Evolutionary conservation across 2,113 vertebrate species (phyloP).

Genomic region (Nettapus auritus): DNA sequence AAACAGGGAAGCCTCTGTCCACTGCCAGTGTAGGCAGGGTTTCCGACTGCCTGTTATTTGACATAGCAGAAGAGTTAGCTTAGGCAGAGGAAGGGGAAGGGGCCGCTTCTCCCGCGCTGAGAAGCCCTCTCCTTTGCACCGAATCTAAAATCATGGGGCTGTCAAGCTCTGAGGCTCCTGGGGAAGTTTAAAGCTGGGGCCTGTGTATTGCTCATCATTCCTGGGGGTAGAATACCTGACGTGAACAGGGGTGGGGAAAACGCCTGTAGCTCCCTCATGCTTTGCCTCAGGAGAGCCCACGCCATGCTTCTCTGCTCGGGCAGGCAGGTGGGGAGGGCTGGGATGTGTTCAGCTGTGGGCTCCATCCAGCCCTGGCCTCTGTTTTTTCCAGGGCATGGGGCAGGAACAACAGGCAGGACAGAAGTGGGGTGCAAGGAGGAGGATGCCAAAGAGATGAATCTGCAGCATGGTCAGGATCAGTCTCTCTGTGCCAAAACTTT

Average conservation of each 20-base stretch:
- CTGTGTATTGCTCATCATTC: background rate
- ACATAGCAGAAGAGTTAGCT: background rate
- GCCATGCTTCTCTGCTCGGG: background rate
- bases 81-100: constrained; percentile 32
- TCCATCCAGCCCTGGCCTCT: background rate
- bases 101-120: background rate
- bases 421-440: background rate
- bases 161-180: background rate
- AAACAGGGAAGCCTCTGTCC: constrained; percentile 72
- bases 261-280: background rate
- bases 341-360: background rate
- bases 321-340: background rate
- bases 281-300: background rate
- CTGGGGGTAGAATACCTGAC: background rate
- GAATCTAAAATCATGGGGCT: background rate
- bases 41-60: constrained; percentile 25
- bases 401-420: background rate
- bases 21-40: constrained; percentile 50
- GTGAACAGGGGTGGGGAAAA: background rate
- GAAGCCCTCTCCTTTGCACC: background rate
- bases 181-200: background rate
- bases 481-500: rapidly evolving
- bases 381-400: background rate
- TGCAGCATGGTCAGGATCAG: background rate
- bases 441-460: background rate